A percentile compares a stretch with the other conserved stretches of the same genome.
These are phyloP conservation scores for Tragelaphus eurycerus DNA, from an alignment of 2,797 vertebrate species.

Conservation along the genomic window DNA sequence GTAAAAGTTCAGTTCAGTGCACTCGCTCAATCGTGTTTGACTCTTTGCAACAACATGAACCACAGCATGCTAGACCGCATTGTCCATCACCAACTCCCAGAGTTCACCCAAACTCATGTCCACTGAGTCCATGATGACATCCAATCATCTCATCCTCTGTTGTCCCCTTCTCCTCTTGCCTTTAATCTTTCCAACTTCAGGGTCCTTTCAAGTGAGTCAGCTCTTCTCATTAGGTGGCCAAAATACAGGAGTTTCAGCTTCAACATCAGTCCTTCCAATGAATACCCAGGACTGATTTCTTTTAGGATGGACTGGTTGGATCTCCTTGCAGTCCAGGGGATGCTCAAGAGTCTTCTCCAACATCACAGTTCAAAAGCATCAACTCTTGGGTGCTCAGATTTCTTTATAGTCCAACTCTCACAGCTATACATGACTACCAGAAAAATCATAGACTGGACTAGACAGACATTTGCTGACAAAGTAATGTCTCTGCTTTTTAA, in stretches of 20 bases:
- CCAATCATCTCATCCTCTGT: neutral
- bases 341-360: neutral
- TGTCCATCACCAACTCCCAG: neutral
- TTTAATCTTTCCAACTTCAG: neutral
- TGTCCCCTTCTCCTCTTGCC: neutral
- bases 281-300: neutral
- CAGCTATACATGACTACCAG: neutral
- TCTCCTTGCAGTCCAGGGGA: neutral
- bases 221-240: neutral
- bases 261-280: neutral
- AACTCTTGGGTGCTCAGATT: neutral
- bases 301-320: neutral
- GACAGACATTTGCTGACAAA: neutral
- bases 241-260: neutral
- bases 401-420: neutral
- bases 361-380: neutral
- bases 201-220: neutral
- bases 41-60: accelerated
- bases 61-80: accelerated
- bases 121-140: neutral
- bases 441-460: neutral
- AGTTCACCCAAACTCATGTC: neutral
- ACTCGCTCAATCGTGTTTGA: neutral
- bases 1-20: neutral
- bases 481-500: neutral